Evolutionary conservation across 2,888 invertebrate genomes (phyloP), one percentile per base, ranked within the genome.

Genomic region (Apomyelois bistriatella): DNA sequence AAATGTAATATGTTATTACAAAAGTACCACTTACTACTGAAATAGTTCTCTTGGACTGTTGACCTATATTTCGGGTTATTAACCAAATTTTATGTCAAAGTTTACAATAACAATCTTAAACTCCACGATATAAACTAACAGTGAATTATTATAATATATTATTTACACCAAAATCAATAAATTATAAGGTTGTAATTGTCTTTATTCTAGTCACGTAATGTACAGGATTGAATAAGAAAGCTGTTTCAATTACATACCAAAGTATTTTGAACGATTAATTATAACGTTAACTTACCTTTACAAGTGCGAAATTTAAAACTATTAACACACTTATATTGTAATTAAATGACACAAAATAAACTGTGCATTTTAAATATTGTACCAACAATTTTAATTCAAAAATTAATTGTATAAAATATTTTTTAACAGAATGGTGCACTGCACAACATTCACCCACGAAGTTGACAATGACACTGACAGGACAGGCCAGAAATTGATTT

Each of bases 401-500:
- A 32, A 7, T 32, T 17, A 32, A 32, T 10, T 16, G 32, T 38
- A 13, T 7, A 13, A 16, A 46, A 15, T 4, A 16, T 8, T 46
- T 10, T 46, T 4, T 3, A 3, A 6, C 30, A 43, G 4, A 3
- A n/a, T 7, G 9, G 16, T 1, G 12, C 43, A 30, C 46, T 15
- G 10, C 32, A 46, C 46, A 32, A 46, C 46, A 32, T 35, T 32
- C 46, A 16, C 46, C 32, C 15, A 32, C 32, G 46, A n/a, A 16
- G 35, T n/a, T 46, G 46, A 46, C 30, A 46, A 46, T 46, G 46
- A 46, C 46, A 46, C 46, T 46, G 46, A 46, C 46, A 32, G 16
- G 22, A 42, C 42, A 17, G 17, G n/a, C n/a, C n/a, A n/a, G n/a
- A n/a, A n/a, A n/a, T n/a, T n/a, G n/a, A n/a, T n/a, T n/a, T n/a